Percentiles rank a stretch among this genome's conserved stretches.
phyloP scores from a whole-genome alignment of 2,888 invertebrate species.

The Drosophila quinaria region DNA sequence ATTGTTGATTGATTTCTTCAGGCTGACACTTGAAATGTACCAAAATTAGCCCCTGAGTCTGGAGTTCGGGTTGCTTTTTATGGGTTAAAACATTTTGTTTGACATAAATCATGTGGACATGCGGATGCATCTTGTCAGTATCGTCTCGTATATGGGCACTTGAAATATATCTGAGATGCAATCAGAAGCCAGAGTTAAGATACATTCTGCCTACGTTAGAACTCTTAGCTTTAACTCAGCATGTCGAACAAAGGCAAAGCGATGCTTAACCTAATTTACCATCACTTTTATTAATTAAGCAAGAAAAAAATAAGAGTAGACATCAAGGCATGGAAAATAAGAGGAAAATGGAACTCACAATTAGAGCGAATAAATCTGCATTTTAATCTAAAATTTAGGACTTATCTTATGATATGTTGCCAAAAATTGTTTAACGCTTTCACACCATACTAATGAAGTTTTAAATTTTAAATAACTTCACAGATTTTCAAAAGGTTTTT shows the following conservation, averaged over 20 bases:
- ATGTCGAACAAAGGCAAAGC: slow-evolving; percentile 15
- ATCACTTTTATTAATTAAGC: slow-evolving; percentile 23
- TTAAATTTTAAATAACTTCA: not conserved
- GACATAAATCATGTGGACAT: slow-evolving; percentile 38
- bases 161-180: slow-evolving; percentile 14
- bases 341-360: not conserved
- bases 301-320: slow-evolving; percentile 33
- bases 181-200: slow-evolving; percentile 9
- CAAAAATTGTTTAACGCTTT: not conserved
- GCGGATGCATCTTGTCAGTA: slow-evolving; percentile 1
- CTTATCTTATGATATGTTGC: not conserved
- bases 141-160: slow-evolving; percentile 13
- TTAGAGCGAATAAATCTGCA: not conserved
- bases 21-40: slow-evolving; percentile 62
- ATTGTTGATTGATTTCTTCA: slow-evolving; percentile 72
- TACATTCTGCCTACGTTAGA: not conserved
- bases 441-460: not conserved
- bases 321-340: not conserved
- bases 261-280: not conserved
- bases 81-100: slow-evolving; percentile 44
- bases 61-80: slow-evolving; percentile 32
- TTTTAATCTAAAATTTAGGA: not conserved
- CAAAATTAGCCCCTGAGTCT: slow-evolving; percentile 54
- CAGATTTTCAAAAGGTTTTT: no score
- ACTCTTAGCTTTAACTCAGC: not conserved